These are phyloP conservation scores for Andricus grossulariae DNA, from an alignment of 1,140 invertebrate genomes.

Conservation along the genomic window DNA sequence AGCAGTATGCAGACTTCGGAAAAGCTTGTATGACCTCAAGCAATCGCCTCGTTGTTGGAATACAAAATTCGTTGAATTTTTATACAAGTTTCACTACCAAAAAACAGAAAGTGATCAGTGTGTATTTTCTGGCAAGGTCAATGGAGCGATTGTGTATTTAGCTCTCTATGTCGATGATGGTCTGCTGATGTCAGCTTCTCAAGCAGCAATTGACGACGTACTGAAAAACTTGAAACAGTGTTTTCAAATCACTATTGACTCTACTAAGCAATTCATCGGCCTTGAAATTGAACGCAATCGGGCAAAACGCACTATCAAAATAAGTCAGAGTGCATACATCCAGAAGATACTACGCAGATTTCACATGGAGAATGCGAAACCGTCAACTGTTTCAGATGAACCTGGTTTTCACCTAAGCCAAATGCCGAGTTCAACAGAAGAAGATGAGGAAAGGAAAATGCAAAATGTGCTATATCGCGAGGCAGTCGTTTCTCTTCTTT, in stretches of 20 bases:
- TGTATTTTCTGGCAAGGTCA: slow-evolving; percentile 50
- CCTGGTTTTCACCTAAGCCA: too few relatives aligned
- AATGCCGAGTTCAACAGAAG: too few relatives aligned
- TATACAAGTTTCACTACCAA: slow-evolving; percentile 43
- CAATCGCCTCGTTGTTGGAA: slow-evolving; percentile 70
- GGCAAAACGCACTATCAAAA: too few relatives aligned
- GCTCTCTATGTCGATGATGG: slow-evolving; percentile 54
- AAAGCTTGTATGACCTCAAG: slow-evolving; percentile 70
- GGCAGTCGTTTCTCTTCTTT: too few relatives aligned
- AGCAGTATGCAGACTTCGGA: slow-evolving; percentile 57
- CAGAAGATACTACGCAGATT: too few relatives aligned
- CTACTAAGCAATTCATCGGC: slow-evolving; percentile 4
- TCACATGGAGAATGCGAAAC: too few relatives aligned
- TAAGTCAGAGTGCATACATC: too few relatives aligned
- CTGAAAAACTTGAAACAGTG: slow-evolving; percentile 38
- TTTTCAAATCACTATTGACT: slow-evolving; percentile 46
- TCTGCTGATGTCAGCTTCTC: slow-evolving; percentile 35
- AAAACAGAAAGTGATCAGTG: slow-evolving; percentile 52
- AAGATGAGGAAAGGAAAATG: too few relatives aligned
- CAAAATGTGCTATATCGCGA: too few relatives aligned
- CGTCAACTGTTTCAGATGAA: slow-evolving; percentile 1
- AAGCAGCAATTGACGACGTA: slow-evolving; percentile 34
- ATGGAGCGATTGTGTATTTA: slow-evolving; percentile 47
- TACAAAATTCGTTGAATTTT: slow-evolving; percentile 49
- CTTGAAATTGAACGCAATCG: too few relatives aligned